Conservation (phyloP, 2,113 vertebrate genomes). For the Polypterus senegalus region DNA sequence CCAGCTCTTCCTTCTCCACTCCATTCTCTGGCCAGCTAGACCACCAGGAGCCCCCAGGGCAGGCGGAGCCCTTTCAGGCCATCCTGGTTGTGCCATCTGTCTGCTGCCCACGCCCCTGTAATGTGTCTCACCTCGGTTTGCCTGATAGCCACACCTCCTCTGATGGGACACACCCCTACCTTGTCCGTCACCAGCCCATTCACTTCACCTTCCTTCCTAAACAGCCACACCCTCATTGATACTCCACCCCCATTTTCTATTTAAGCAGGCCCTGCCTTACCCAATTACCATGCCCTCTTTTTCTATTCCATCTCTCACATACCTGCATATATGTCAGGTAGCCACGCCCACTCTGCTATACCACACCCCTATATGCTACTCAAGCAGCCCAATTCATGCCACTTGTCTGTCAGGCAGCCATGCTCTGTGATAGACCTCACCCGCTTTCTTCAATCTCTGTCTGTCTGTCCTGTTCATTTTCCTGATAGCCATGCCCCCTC, state of each 20-base stretch:
- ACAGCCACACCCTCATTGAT: too few relatives aligned
- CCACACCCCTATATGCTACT: not conserved
- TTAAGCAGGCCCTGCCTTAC: not conserved
- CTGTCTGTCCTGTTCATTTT: not conserved
- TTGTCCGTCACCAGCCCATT: too few relatives aligned
- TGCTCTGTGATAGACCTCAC: not conserved
- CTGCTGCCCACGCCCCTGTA: too few relatives aligned
- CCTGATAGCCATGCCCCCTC: not conserved
- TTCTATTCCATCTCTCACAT: not conserved
- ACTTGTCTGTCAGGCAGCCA: not conserved
- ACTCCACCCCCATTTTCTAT: too few relatives aligned
- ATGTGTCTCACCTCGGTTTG: too few relatives aligned
- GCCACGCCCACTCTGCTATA: not conserved
- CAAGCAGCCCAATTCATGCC: not conserved
- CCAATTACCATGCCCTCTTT: not conserved
- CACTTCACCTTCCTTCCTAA: too few relatives aligned
- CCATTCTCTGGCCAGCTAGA: not conserved
- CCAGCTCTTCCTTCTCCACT: not conserved
- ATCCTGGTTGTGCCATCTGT: too few relatives aligned
- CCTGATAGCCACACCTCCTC: too few relatives aligned
- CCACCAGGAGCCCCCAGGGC: not conserved
- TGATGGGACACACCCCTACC: too few relatives aligned
- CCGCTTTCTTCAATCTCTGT: not conserved
- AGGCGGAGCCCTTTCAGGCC: not conserved
- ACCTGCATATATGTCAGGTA: not conserved